phyloP scores from a whole-genome alignment of 1,140 invertebrate genomes.

The Drosophila micromelanica region DNA sequence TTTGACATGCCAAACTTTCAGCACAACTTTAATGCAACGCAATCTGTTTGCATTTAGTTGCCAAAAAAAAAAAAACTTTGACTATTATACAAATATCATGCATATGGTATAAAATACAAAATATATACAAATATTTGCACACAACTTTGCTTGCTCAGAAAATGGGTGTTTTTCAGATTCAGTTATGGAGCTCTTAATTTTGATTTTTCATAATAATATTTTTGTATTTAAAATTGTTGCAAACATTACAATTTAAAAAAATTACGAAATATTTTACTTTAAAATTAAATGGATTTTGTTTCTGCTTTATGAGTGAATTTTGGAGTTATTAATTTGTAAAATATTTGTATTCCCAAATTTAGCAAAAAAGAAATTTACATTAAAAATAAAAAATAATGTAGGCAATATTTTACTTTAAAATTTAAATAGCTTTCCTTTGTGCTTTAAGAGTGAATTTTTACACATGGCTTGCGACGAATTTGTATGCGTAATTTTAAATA shows the following conservation, averaged over 20 bases:
- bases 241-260: neutral
- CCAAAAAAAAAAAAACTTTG: constrained; percentile 2
- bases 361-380: no score
- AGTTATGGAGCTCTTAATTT: neutral
- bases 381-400: no score
- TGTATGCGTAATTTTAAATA: neutral
- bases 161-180: neutral
- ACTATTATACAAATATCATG: no score
- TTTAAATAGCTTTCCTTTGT: no score
- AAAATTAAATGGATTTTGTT: no score
- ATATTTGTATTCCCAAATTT: no score
- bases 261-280: no score
- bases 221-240: neutral
- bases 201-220: neutral
- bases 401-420: no score
- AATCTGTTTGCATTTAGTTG: constrained; percentile 5
- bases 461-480: neutral
- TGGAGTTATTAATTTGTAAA: no score
- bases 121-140: constrained; percentile 6
- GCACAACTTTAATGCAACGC: constrained; percentile 4
- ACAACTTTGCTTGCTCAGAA: no score
- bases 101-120: constrained; percentile 5
- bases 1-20: constrained; percentile 28
- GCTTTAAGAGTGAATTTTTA: no score
- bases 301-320: no score